phyloP scores from a whole-genome alignment of 2,113 vertebrate species.

The Thymallus thymallus region DNA sequence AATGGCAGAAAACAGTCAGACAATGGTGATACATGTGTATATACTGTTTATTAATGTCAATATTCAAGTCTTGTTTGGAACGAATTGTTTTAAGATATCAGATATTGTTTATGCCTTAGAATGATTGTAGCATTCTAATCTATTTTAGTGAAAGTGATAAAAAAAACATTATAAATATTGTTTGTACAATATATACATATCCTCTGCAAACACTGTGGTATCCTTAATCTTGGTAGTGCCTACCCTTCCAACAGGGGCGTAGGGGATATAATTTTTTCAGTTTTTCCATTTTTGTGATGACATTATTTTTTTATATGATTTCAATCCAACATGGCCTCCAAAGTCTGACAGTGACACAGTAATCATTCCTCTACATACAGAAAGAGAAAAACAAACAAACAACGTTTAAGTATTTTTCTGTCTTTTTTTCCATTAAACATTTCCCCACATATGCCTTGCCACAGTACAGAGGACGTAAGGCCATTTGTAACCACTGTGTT shows the following conservation, averaged over 20 bases:
- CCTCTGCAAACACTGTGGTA: slow-evolving; percentile 99
- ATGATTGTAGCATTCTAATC: slow-evolving; percentile 98
- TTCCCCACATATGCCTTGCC: slow-evolving; percentile 88
- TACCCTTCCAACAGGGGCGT: slow-evolving; percentile 99
- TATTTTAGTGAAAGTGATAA: slow-evolving; percentile 97
- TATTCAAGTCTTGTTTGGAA: slow-evolving; percentile 99
- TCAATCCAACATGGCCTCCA: slow-evolving; percentile 92
- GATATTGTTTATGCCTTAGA: slow-evolving; percentile 99
- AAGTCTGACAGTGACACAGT: slow-evolving; percentile 79
- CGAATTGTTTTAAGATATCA: slow-evolving; percentile 98
- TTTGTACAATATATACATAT: slow-evolving; percentile 97
- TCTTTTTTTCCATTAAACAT: slow-evolving; percentile 86
- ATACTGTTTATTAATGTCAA: slow-evolving; percentile 99
- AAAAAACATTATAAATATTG: slow-evolving; percentile 83
- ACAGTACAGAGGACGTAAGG: slow-evolving; percentile 85
- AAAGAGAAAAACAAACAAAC: slow-evolving; percentile 58
- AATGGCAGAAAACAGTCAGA: slow-evolving; percentile 80
- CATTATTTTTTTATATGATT: slow-evolving; percentile 83
- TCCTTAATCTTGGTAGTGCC: slow-evolving; percentile 99
- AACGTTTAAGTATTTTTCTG: slow-evolving; percentile 81
- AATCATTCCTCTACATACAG: slow-evolving; percentile 68
- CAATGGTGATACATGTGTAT: slow-evolving; percentile 87
- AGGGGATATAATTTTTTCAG: slow-evolving; percentile 90
- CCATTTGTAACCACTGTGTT: slow-evolving; percentile 98
- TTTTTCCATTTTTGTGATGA: slow-evolving; percentile 79